A percentile compares a stretch with the other conserved stretches of the same genome.
Conservation (phyloP, 2,797 vertebrate species). For the Anableps anableps region DNA sequence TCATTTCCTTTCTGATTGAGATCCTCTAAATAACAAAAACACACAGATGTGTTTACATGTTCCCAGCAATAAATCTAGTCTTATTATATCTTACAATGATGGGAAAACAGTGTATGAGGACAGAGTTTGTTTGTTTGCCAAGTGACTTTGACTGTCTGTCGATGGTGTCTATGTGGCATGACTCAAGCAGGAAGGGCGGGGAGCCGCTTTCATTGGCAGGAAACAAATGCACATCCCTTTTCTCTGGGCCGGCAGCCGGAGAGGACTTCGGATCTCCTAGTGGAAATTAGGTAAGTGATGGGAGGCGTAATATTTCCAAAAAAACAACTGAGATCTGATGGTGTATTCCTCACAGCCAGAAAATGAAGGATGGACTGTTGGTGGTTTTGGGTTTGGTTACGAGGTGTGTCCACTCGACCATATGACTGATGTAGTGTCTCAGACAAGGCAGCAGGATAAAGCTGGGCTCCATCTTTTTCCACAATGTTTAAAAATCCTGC, state of each 20-base stretch:
- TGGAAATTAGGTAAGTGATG: slow-evolving; percentile 58
- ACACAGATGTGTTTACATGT: no score
- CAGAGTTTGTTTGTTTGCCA: slow-evolving; percentile 37
- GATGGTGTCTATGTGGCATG: slow-evolving; percentile 70
- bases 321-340: slow-evolving; percentile 65
- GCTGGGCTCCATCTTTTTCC: slow-evolving; percentile 3
- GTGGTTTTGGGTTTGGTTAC: slow-evolving; percentile 56
- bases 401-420: slow-evolving; percentile 40
- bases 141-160: slow-evolving; percentile 22
- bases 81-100: background rate
- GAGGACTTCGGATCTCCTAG: slow-evolving; percentile 46
- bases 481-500: background rate
- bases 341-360: slow-evolving; percentile 37
- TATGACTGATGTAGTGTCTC: slow-evolving; percentile 37
- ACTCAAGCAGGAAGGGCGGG: slow-evolving; percentile 81
- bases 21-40: background rate
- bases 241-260: slow-evolving; percentile 60
- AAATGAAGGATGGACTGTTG: slow-evolving; percentile 34
- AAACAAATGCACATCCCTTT: slow-evolving; percentile 78
- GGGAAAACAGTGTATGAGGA: background rate
- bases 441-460: slow-evolving; percentile 33
- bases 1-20: slow-evolving; percentile 26
- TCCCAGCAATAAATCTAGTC: background rate
- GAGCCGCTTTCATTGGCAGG: slow-evolving; percentile 78
- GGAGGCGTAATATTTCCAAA: slow-evolving; percentile 63